phyloP scores from a whole-genome alignment of 2,113 vertebrate genomes.

The Mormyrus iriodes region DNA sequence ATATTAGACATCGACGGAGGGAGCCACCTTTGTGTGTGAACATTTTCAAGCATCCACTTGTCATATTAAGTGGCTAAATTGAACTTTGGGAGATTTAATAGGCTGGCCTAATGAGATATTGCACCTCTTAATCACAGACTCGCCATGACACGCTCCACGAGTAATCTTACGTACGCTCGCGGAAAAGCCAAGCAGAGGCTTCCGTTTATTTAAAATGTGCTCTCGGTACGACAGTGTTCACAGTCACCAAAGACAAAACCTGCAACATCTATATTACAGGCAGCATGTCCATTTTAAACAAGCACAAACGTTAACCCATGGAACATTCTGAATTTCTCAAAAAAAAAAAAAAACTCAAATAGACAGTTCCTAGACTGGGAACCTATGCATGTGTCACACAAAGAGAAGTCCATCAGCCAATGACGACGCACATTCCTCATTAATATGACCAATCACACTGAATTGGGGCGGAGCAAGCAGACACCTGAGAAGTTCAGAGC shows the following conservation, averaged over 20 bases:
- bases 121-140: background rate
- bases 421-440: background rate
- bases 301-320: background rate
- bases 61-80: background rate
- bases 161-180: background rate
- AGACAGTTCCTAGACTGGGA: too few relatives aligned
- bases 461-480: background rate
- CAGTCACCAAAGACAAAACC: background rate
- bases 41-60: background rate
- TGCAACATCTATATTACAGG: background rate
- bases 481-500: background rate
- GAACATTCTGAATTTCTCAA: background rate
- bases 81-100: background rate
- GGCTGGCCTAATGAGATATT: background rate
- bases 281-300: background rate
- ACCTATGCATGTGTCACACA: background rate
- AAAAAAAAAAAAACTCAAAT: background rate
- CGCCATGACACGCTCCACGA: background rate
- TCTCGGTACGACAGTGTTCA: background rate
- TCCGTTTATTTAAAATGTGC: background rate
- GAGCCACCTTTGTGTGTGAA: background rate
- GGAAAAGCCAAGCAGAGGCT: background rate
- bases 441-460: background rate
- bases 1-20: background rate
- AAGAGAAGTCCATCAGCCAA: background rate